Evolutionary conservation across 2,888 invertebrate genomes (phyloP), one percentile per base, ranked within the genome.

Genomic region (Tribolium freemani): DNA sequence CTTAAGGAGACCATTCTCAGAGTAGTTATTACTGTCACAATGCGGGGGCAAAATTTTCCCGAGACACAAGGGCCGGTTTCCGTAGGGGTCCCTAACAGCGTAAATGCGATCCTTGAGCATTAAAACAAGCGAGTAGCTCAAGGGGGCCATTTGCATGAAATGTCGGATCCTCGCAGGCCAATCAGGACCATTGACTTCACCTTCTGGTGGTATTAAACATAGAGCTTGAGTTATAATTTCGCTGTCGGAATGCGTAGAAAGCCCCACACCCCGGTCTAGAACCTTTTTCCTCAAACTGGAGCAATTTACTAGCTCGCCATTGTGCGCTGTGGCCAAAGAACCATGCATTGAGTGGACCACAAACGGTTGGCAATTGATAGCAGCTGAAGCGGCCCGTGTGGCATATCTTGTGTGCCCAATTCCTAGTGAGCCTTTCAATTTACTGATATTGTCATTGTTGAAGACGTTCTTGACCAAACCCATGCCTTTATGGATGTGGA

Each of bases 391-490:
- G 4, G 96, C 97, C n/a, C 95, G 92, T 0, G 99, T 99, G 0
- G 98, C 98, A 84, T 99, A 99, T 77, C 90, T 88, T n/a, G 97
- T 98, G 87, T 99, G 99, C 6, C 99, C 99, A 78, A 99, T 96
- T 10, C 98, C 97, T 70, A 98, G 89, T 85, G 95, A 95, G 9
- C 96, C 96, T 82, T 92, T 93, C 0, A 98, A 88, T 83, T 93
- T 94, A 82, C 90, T 91, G 87, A 98, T 93, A 75, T 93, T 92
- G 64, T 96, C 96, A 76, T 96, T 96, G 80, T 92, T 96, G 87
- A 97, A 97, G 74, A 97, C 94, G 82, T 95, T 94, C 83, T 94
- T 95, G 73, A 99, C 97, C 87, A 98, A 93, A 3, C 99, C 99
- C 94, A 96, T 96, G 77, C 97, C 98, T 86, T 98, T 96, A 87